These are phyloP conservation scores for Bubo blakistoni DNA, from an alignment of 2,113 vertebrate species.

Conservation along the genomic window DNA sequence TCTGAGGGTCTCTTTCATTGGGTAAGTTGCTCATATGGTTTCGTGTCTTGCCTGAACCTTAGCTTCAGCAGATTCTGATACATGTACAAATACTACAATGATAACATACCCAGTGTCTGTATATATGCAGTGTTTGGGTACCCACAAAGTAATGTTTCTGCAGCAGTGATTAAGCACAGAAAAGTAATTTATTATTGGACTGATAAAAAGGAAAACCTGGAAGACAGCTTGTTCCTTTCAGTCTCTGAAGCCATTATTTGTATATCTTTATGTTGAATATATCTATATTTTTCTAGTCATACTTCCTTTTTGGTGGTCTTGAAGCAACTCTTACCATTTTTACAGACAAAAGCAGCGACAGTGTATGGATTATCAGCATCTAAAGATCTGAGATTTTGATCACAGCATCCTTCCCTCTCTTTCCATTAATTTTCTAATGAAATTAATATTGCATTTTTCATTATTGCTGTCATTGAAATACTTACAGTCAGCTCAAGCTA, in stretches of 20 bases:
- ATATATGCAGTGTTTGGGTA: background rate
- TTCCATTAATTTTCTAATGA: slow-evolving; percentile 68
- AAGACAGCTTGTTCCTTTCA: background rate
- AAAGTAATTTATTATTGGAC: background rate
- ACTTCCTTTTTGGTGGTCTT: background rate
- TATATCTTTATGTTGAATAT: background rate
- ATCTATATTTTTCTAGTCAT: background rate
- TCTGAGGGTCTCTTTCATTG: background rate
- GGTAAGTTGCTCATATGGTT: background rate
- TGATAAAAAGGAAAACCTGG: background rate
- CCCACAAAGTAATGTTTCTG: slow-evolving; percentile 30
- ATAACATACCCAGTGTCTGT: background rate
- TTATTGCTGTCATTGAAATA: slow-evolving; percentile 12
- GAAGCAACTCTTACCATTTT: background rate
- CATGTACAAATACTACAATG: background rate
- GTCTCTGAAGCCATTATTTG: background rate
- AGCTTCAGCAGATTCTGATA: background rate
- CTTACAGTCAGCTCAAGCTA: background rate
- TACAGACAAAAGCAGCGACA: background rate
- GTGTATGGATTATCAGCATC: slow-evolving; percentile 44
- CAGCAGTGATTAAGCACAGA: background rate
- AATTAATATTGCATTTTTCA: slow-evolving; percentile 50
- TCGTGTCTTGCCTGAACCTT: background rate
- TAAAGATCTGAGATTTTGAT: slow-evolving; percentile 60
- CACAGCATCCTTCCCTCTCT: slow-evolving; percentile 44